Evolutionary conservation across 2,888 invertebrate species (phyloP).

Genomic region (Digitonthophagus gazella): DNA sequence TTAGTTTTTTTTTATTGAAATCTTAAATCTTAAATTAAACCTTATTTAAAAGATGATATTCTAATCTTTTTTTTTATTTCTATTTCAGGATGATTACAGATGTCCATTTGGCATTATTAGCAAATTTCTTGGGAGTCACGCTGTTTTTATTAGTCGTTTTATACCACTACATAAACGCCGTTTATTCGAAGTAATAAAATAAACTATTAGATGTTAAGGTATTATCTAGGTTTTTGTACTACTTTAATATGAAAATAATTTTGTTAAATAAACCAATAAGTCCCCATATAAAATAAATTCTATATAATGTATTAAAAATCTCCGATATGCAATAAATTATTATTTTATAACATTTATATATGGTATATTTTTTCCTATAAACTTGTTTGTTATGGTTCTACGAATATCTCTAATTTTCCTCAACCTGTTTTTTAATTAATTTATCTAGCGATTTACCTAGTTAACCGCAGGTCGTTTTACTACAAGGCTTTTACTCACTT

Average conservation of each 20-base stretch:
- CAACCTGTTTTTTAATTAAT: too few relatives aligned
- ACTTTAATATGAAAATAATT: not conserved
- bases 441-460: not conserved
- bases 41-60: not conserved
- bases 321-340: not conserved
- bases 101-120: constrained; percentile 92
- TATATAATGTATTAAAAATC: constrained; percentile 4
- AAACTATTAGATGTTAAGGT: not conserved
- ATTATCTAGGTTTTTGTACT: constrained; percentile 2
- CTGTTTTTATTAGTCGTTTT: constrained; percentile 91
- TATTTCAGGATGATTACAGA: constrained; percentile 83
- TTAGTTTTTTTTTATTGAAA: too few relatives aligned
- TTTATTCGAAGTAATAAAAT: constrained; percentile 60
- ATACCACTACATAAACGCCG: constrained; percentile 94
- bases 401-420: too few relatives aligned
- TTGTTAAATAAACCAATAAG: not conserved
- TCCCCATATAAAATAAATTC: not conserved
- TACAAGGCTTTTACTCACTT: not conserved
- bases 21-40: not conserved
- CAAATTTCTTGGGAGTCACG: constrained; percentile 91
- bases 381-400: constrained; percentile 1
- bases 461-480: not conserved
- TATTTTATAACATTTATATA: not conserved
- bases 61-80: constrained; percentile 4
- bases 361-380: not conserved